Conservation (phyloP, 2,113 vertebrate genomes). For the Spea multiplicata region DNA sequence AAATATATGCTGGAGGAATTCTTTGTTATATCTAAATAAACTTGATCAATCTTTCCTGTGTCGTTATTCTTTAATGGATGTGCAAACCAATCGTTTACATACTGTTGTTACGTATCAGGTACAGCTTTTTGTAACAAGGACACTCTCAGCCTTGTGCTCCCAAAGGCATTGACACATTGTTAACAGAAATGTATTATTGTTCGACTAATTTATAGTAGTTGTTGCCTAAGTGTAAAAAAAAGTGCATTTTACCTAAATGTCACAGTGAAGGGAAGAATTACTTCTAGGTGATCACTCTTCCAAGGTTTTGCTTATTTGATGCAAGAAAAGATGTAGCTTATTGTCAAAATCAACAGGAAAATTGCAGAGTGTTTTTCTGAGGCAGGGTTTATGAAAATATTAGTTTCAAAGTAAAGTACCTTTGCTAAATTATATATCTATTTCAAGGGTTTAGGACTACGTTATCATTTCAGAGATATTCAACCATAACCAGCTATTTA, state of each 20-base stretch:
- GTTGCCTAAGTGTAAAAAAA: constrained; percentile 19
- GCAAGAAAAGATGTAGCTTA: constrained; percentile 4
- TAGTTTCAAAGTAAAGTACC: background rate
- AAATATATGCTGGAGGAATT: too few species aligned
- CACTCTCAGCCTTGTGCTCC: background rate
- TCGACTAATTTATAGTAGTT: constrained; percentile 1
- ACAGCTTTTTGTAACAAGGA: background rate
- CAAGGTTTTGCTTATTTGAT: constrained; percentile 23
- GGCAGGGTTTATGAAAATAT: constrained; percentile 27
- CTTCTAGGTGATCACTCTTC: background rate
- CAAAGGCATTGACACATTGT: constrained; percentile 16
- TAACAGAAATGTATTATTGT: constrained; percentile 2
- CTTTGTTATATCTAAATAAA: too few species aligned
- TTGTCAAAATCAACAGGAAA: background rate
- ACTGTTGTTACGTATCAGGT: background rate
- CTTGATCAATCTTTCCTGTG: too few species aligned
- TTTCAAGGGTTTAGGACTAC: constrained; percentile 20
- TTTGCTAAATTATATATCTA: constrained; percentile 31
- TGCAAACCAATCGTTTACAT: background rate
- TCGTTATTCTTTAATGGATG: background rate
- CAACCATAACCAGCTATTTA: constrained; percentile 1
- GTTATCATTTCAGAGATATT: constrained; percentile 13
- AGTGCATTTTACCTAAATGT: constrained; percentile 6
- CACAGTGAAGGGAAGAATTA: constrained; percentile 14
- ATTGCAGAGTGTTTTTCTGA: constrained; percentile 4